phyloP scores from a whole-genome alignment of 2,113 vertebrate species.

The Ceyx margarethae region DNA sequence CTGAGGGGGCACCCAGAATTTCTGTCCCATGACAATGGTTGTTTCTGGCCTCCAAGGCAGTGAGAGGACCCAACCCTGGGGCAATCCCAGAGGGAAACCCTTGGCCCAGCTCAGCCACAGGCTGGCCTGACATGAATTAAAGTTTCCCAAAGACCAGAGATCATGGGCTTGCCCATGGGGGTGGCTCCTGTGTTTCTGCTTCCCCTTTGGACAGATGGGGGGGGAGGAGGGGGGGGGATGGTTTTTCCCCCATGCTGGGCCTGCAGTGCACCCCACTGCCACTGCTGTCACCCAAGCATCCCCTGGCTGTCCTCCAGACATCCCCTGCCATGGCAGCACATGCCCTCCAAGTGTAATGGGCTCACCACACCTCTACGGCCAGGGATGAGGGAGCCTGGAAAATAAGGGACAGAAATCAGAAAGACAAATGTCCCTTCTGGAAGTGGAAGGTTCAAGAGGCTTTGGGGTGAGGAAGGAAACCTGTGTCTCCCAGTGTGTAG shows the following conservation, averaged over 20 bases:
- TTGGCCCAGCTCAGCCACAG: neutral
- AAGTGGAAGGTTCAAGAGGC: neutral
- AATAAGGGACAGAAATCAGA: neutral
- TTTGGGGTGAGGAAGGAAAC: neutral
- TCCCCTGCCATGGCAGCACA: neutral
- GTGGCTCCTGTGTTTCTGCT: neutral
- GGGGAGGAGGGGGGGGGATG: accelerated
- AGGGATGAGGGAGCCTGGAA: neutral
- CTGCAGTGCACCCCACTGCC: neutral
- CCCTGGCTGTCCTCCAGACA: neutral
- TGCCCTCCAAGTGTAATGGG: neutral
- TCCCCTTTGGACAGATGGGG: neutral
- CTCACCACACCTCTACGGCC: neutral
- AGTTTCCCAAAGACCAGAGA: neutral
- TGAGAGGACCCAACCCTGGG: neutral
- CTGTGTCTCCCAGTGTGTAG: neutral
- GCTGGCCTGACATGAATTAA: neutral
- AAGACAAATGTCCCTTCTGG: neutral
- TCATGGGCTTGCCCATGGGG: neutral
- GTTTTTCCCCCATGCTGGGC: neutral
- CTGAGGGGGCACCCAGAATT: neutral
- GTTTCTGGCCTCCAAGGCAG: neutral
- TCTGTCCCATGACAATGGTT: neutral
- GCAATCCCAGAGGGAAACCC: neutral
- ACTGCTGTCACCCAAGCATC: neutral